A percentile compares a stretch with the other conserved stretches of the same genome.
Evolutionary conservation across 2,113 vertebrate genomes (phyloP).

Genomic region (Ondatra zibethicus): DNA sequence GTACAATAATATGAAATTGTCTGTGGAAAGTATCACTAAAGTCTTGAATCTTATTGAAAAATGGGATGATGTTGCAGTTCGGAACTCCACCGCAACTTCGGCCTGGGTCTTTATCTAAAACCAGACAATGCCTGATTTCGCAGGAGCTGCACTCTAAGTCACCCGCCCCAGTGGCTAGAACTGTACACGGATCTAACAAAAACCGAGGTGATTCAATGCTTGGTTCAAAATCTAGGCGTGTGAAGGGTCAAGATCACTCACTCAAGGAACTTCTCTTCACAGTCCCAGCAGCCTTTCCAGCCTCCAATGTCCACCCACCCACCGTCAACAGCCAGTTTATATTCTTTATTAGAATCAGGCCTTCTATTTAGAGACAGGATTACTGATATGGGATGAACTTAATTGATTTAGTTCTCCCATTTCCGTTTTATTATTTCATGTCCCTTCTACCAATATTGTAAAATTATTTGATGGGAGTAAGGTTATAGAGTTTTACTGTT

Average conservation of each 20-base stretch:
- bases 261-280: slow-evolving; percentile 97
- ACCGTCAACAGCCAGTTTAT: slow-evolving; percentile 95
- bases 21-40: background rate
- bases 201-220: slow-evolving; percentile 95
- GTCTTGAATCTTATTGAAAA: background rate
- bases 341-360: background rate
- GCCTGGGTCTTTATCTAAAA: slow-evolving; percentile 95
- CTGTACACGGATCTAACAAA: slow-evolving; percentile 94
- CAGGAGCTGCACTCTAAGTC: slow-evolving; percentile 96
- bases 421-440: slow-evolving; percentile 27
- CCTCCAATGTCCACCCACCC: slow-evolving; percentile 91
- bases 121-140: slow-evolving; percentile 97
- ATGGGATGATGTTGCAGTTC: slow-evolving; percentile 91
- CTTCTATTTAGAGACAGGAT: slow-evolving; percentile 11
- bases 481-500: slow-evolving; percentile 30
- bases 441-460: background rate
- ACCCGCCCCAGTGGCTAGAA: slow-evolving; percentile 95
- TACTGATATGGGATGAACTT: slow-evolving; percentile 36
- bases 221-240: slow-evolving; percentile 98
- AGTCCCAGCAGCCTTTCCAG: slow-evolving; percentile 98
- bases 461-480: slow-evolving; percentile 44
- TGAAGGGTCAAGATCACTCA: slow-evolving; percentile 96
- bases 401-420: background rate
- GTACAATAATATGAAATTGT: slow-evolving; percentile 95
- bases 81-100: slow-evolving; percentile 94